Evolutionary conservation across 2,888 invertebrate species (phyloP).

Genomic region (Drosophila ezoana): DNA sequence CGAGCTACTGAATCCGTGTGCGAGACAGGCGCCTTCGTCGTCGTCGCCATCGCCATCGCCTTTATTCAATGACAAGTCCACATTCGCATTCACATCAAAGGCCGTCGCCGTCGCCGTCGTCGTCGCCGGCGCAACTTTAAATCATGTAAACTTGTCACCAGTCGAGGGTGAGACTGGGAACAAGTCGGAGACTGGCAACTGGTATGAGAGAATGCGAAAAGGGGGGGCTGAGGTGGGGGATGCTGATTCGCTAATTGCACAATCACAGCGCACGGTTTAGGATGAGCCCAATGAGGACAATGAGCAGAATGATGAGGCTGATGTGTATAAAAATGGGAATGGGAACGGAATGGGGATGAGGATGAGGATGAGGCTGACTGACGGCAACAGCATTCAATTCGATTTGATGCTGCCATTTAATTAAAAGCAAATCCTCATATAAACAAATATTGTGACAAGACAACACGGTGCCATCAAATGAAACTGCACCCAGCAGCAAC

Average conservation of each 20-base stretch:
- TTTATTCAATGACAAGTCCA: constrained; percentile 30
- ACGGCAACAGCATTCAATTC: constrained; percentile 70
- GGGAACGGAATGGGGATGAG: constrained; percentile 10
- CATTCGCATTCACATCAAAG: constrained; percentile 61
- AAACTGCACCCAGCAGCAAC: constrained; percentile 30
- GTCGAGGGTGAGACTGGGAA: constrained; percentile 40
- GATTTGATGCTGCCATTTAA: constrained; percentile 69
- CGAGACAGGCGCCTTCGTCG: constrained; percentile 28
- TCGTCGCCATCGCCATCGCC: constrained; percentile 21
- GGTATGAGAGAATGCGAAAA: background rate
- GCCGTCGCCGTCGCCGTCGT: constrained; percentile 19
- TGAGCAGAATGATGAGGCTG: background rate
- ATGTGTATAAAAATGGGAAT: constrained; percentile 7
- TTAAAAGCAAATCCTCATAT: constrained; percentile 72
- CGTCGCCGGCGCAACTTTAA: constrained; percentile 48
- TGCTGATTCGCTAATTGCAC: constrained; percentile 77
- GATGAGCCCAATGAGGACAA: constrained; percentile 22
- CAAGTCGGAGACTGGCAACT: constrained; percentile 1
- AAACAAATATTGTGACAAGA: constrained; percentile 74
- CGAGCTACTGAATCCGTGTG: background rate
- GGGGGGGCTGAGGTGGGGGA: constrained; percentile 1
- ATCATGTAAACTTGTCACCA: constrained; percentile 74
- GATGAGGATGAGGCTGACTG: constrained; percentile 57
- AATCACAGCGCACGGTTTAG: constrained; percentile 56
- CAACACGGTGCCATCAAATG: constrained; percentile 47